These are phyloP conservation scores for Thaumetopoea pityocampa DNA, from an alignment of 1,140 invertebrate genomes.

Conservation along the genomic window DNA sequence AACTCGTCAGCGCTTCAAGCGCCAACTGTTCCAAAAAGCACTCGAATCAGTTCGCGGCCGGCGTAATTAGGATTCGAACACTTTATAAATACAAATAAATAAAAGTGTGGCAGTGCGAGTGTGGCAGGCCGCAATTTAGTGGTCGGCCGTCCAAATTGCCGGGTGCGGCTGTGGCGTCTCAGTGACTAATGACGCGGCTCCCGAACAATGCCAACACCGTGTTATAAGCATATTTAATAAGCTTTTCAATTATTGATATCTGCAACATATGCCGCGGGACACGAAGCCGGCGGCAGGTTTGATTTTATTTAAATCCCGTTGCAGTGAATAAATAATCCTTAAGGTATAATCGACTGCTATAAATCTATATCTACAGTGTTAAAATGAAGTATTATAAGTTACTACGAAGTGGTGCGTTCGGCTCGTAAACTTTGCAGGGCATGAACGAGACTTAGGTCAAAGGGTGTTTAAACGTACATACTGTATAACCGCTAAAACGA, in stretches of 20 bases:
- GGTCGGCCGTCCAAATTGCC: constrained; percentile 57
- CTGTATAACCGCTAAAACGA: too few species aligned
- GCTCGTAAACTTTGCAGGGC: too few species aligned
- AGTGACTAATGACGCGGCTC: constrained; percentile 63
- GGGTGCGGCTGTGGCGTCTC: constrained; percentile 45
- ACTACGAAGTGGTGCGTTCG: too few species aligned
- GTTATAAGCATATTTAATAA: constrained; percentile 53
- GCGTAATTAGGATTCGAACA: constrained; percentile 66
- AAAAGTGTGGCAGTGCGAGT: constrained; percentile 54
- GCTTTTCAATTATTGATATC: constrained; percentile 48
- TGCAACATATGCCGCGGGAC: constrained; percentile 43
- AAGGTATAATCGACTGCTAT: too few species aligned
- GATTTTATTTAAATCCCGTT: constrained; percentile 19
- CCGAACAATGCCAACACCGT: constrained; percentile 33
- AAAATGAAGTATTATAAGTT: too few species aligned
- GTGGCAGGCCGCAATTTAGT: constrained; percentile 66
- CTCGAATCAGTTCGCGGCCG: constrained; percentile 52
- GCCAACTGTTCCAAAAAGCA: constrained; percentile 63
- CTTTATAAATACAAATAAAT: constrained; percentile 71
- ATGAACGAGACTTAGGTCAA: too few species aligned
- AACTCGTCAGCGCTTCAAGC: constrained; percentile 53
- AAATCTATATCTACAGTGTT: too few species aligned
- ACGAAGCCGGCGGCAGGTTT: constrained; percentile 10
- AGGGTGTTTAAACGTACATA: too few species aligned
- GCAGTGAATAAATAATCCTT: too few species aligned